A percentile compares a stretch with the other conserved stretches of the same genome.
Conservation (phyloP, 2,797 vertebrate species). For the Urophycis tenuis region DNA sequence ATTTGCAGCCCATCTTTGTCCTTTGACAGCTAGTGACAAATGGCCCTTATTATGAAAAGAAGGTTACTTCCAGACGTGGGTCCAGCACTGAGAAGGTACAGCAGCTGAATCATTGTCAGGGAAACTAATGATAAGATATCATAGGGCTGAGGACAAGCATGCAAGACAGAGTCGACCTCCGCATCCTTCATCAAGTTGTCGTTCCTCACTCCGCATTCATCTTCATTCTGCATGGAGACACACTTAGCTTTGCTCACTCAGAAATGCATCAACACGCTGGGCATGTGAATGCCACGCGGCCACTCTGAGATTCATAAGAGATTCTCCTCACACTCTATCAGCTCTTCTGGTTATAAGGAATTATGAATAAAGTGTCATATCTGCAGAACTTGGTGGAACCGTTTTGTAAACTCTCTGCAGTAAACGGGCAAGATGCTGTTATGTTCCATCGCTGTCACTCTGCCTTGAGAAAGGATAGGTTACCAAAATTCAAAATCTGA, state of each 20-base stretch:
- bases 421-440: background rate
- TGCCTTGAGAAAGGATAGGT: background rate
- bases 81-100: conserved; percentile 36
- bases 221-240: conserved; percentile 62
- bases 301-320: conserved; percentile 29
- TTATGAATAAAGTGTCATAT: conserved; percentile 39
- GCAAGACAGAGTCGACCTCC: conserved; percentile 65
- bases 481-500: too few relatives aligned
- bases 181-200: conserved; percentile 48
- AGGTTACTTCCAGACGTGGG: conserved; percentile 72
- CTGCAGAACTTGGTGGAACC: conserved; percentile 15
- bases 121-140: conserved; percentile 77
- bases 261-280: conserved; percentile 46
- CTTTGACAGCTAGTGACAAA: conserved; percentile 69
- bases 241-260: conserved; percentile 51
- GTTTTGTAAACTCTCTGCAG: conserved; percentile 3
- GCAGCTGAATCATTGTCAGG: conserved; percentile 70
- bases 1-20: conserved; percentile 45
- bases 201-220: conserved; percentile 53
- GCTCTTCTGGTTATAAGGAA: conserved; percentile 29
- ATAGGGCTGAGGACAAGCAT: conserved; percentile 66
- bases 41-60: conserved; percentile 74
- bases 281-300: conserved; percentile 23
- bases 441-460: background rate
- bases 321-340: conserved; percentile 17